These are phyloP conservation scores for Acyrthosiphon pisum DNA, from an alignment of 1,140 invertebrate species.

Conservation along the genomic window DNA sequence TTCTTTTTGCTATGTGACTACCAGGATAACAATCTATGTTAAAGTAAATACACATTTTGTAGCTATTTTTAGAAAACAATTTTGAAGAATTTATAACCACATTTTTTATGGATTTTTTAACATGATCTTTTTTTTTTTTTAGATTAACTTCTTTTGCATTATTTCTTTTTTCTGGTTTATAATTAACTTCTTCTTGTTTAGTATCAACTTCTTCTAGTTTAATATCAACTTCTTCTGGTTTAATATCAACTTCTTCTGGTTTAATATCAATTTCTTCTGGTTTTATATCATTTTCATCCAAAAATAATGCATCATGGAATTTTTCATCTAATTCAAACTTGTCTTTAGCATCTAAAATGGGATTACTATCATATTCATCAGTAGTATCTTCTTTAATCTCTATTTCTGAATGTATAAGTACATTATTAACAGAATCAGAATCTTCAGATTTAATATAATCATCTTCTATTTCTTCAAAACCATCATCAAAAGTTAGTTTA, in stretches of 20 bases:
- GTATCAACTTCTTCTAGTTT: too few relatives aligned
- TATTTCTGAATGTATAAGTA: too few relatives aligned
- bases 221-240: too few relatives aligned
- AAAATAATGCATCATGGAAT: conserved; percentile 31
- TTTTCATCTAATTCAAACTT: conserved; percentile 9
- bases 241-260: too few relatives aligned
- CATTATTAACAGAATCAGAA: too few relatives aligned
- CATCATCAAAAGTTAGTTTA: not conserved
- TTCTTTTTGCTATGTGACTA: not conserved
- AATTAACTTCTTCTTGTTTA: too few relatives aligned
- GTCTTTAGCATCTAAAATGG: not conserved
- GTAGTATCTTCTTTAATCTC: not conserved
- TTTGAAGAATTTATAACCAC: not conserved
- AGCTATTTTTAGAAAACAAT: not conserved
- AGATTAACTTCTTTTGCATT: too few relatives aligned
- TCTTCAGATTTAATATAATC: not conserved
- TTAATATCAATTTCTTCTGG: too few relatives aligned
- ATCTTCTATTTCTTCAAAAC: not conserved
- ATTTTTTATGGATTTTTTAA: not conserved
- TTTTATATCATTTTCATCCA: not conserved
- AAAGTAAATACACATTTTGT: conserved; percentile 39
- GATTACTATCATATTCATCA: not conserved
- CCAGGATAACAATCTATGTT: conserved; percentile 44
- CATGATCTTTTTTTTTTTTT: not conserved
- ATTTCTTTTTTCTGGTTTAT: too few relatives aligned